Evolutionary conservation across 2,797 vertebrate genomes (phyloP).

Genomic region (Lutjanus argentimaculatus): DNA sequence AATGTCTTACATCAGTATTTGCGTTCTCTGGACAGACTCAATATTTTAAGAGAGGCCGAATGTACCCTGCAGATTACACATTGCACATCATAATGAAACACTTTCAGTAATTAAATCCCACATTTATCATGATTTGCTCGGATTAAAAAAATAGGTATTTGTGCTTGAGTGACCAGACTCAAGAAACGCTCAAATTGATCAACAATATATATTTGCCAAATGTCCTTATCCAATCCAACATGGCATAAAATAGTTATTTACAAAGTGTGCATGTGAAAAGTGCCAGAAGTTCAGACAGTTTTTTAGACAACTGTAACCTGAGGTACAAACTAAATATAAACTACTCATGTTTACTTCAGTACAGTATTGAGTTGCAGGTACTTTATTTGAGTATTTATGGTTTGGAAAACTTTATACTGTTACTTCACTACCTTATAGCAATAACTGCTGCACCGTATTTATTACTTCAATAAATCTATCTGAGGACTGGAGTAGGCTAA

Average conservation of each 20-base stretch:
- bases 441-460: neutral
- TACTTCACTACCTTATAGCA: neutral
- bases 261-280: neutral
- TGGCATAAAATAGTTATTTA: neutral
- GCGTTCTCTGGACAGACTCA: neutral
- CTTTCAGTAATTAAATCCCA: neutral
- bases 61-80: neutral
- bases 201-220: neutral
- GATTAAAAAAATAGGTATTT: neutral
- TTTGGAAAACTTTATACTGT: neutral
- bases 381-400: neutral
- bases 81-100: neutral
- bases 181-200: neutral
- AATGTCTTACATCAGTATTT: neutral
- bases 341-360: neutral
- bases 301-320: neutral
- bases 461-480: neutral
- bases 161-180: neutral
- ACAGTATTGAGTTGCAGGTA: neutral
- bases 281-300: neutral
- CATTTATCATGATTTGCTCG: neutral
- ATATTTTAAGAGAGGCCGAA: neutral
- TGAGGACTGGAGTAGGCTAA: neutral
- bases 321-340: neutral
- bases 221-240: neutral